These are phyloP conservation scores for Carcharodon carcharias DNA, from an alignment of 2,797 vertebrate genomes.

Conservation along the genomic window DNA sequence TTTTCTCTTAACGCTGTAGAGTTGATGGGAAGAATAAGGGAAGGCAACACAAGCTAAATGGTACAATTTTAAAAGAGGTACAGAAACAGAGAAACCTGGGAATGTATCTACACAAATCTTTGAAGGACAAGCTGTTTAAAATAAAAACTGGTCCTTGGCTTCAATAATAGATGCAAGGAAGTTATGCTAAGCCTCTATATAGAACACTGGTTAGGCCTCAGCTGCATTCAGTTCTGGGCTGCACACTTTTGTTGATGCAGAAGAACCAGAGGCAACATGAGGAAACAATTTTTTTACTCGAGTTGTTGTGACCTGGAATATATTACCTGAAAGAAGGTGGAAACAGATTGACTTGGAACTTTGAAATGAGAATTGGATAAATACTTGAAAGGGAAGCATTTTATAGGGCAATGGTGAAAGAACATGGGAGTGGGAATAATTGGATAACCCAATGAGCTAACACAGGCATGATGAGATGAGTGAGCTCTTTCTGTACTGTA, in stretches of 20 bases:
- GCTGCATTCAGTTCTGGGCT: neutral
- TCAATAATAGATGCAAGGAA: neutral
- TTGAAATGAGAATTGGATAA: neutral
- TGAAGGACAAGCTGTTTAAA: neutral
- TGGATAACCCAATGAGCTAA: neutral
- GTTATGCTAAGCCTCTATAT: neutral
- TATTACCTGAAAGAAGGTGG: neutral
- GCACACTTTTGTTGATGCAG: neutral
- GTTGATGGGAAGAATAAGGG: too few relatives aligned
- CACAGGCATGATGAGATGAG: neutral
- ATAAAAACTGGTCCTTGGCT: neutral
- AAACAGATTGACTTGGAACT: neutral
- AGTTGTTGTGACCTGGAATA: neutral
- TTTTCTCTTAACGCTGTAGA: neutral
- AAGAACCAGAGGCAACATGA: neutral
- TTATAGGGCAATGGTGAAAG: neutral
- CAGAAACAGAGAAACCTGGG: too few relatives aligned
- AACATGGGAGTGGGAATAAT: neutral
- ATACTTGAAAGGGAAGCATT: neutral
- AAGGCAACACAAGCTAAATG: too few relatives aligned
- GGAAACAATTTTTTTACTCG: neutral
- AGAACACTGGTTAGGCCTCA: neutral
- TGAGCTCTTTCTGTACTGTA: neutral
- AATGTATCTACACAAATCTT: neutral
- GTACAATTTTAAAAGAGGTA: too few relatives aligned